Conservation (phyloP, 2,113 vertebrate species). For the Pteropus alecto region DNA sequence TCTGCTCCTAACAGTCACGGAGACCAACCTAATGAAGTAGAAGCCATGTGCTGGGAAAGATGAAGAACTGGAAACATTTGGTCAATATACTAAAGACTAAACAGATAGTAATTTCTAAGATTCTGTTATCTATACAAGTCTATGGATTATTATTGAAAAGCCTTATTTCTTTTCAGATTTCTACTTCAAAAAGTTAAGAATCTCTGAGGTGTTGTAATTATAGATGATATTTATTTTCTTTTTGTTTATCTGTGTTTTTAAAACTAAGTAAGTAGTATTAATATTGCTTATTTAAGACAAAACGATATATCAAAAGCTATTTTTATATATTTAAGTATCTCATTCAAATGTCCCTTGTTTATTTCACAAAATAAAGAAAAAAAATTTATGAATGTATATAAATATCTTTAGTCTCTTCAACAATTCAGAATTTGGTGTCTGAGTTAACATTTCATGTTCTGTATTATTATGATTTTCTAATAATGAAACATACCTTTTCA, state of each 20-base stretch:
- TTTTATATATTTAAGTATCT: not conserved
- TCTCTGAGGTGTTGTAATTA: not conserved
- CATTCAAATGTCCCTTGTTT: not conserved
- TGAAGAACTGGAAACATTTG: not conserved
- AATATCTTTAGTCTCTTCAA: not conserved
- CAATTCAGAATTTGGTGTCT: not conserved
- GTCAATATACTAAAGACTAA: not conserved
- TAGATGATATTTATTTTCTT: not conserved
- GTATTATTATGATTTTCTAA: not conserved
- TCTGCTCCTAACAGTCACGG: not conserved
- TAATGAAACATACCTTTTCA: not conserved
- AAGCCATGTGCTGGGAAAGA: not conserved
- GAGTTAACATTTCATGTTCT: not conserved
- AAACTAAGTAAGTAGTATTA: not conserved
- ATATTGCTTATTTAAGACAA: constrained; percentile 8
- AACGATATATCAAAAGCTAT: not conserved
- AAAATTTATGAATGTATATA: not conserved
- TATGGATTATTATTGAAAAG: not conserved
- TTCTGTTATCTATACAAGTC: not conserved
- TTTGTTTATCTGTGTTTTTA: not conserved
- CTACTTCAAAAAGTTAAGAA: not conserved
- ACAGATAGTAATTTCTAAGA: not conserved
- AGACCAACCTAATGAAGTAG: not conserved
- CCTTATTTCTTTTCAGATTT: not conserved
- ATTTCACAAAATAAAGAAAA: not conserved